Evolutionary conservation across 2,888 invertebrate species (phyloP).

Genomic region (Chouioia cunea): DNA sequence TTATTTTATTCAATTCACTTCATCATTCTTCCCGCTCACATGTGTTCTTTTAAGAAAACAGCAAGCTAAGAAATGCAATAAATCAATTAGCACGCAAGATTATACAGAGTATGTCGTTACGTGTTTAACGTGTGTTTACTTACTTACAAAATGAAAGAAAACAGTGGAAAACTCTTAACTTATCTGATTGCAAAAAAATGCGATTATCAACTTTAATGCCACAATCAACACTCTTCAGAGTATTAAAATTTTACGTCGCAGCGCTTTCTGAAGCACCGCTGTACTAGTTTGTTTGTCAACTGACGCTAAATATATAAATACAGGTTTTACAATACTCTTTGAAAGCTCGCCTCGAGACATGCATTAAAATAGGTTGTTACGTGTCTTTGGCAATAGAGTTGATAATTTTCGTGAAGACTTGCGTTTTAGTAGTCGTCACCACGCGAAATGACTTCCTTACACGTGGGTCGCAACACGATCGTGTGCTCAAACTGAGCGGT

Average conservation of each 20-base stretch:
- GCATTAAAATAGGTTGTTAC: constrained; percentile 1
- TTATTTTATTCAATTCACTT: constrained; percentile 45
- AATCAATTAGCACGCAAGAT: constrained; percentile 42
- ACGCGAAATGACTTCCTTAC: constrained; percentile 97
- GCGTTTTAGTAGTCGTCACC: constrained; percentile 90
- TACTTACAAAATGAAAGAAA: constrained; percentile 41
- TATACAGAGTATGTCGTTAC: constrained; percentile 41
- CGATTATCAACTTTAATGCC: constrained; percentile 40
- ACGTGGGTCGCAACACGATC: constrained; percentile 94
- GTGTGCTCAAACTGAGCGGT: constrained; percentile 99
- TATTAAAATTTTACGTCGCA: constrained; percentile 14
- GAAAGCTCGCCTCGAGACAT: constrained; percentile 18
- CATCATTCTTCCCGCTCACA: constrained; percentile 40
- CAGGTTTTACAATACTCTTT: constrained; percentile 29
- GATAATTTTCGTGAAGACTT: constrained; percentile 36
- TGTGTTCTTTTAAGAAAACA: constrained; percentile 34
- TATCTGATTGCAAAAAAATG: constrained; percentile 29
- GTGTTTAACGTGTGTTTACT: constrained; percentile 30
- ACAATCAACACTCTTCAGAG: constrained; percentile 4
- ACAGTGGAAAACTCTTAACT: constrained; percentile 38
- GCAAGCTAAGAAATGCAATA: constrained; percentile 13
- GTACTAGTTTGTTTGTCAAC: constrained; percentile 33
- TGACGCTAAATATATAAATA: constrained; percentile 37
- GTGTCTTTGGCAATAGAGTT: constrained; percentile 39
- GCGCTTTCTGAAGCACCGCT: background rate